phyloP scores from a whole-genome alignment of 1,140 invertebrate genomes.

The Drosophila funebris region DNA sequence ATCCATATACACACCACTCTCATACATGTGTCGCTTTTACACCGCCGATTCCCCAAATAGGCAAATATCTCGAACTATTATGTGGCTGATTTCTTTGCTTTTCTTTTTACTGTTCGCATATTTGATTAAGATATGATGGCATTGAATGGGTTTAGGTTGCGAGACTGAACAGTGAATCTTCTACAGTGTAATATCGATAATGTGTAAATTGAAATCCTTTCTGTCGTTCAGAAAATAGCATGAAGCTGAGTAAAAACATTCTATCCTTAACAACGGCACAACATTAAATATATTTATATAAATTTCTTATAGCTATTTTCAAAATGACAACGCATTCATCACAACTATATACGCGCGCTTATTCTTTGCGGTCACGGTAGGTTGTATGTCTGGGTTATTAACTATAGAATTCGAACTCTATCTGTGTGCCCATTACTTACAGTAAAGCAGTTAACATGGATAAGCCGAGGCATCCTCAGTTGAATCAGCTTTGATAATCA shows the following conservation, averaged over 20 bases:
- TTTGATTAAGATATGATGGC: not conserved
- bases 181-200: not conserved
- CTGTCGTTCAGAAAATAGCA: not conserved
- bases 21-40: not conserved
- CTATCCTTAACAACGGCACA: not conserved
- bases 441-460: constrained; percentile 13
- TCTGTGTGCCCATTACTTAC: constrained; percentile 19
- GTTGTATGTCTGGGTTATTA: constrained; percentile 1
- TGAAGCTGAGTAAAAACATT: not conserved
- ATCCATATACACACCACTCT: constrained; percentile 1
- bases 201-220: not conserved
- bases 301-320: constrained; percentile 19
- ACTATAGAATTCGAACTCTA: not conserved
- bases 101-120: not conserved
- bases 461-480: not conserved
- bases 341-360: not conserved
- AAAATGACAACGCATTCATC: not conserved
- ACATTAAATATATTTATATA: not conserved
- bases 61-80: not conserved
- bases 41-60: constrained; percentile 2
- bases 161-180: not conserved
- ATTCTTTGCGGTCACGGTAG: constrained; percentile 10
- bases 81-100: constrained; percentile 4
- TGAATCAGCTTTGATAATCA: not conserved
- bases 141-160: not conserved